Conservation (phyloP, 2,888 invertebrate species). For the Protophormia terraenovae region DNA sequence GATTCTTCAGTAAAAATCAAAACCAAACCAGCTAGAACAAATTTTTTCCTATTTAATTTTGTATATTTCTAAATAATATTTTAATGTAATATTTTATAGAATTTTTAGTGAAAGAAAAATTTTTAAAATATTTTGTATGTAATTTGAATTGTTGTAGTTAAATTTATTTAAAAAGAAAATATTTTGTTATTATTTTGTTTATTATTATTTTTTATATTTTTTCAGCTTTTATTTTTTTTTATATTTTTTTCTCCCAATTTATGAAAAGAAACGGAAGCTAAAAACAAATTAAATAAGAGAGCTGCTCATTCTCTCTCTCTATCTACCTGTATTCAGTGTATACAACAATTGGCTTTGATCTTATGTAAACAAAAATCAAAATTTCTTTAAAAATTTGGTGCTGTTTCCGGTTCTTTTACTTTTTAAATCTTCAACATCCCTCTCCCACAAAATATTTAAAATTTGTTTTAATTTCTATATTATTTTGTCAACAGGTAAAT, state of each 20-base stretch:
- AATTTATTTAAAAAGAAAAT: neutral
- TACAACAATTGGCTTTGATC: constrained; percentile 52
- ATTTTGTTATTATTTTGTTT: neutral
- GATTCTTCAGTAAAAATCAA: constrained; percentile 40
- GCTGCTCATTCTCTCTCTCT: neutral
- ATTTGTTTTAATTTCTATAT: constrained; percentile 28
- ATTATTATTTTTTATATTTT: constrained; percentile 50
- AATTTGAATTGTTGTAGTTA: constrained; percentile 32
- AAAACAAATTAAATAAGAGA: neutral
- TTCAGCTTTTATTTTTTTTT: constrained; percentile 47
- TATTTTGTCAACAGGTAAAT: constrained; percentile 60
- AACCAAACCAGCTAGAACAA: constrained; percentile 25
- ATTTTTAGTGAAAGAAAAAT: constrained; percentile 25
- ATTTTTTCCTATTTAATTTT: constrained; percentile 36
- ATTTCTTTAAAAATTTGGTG: constrained; percentile 49
- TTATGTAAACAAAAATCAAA: constrained; percentile 26
- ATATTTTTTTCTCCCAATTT: constrained; percentile 3
- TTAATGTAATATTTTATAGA: constrained; percentile 38
- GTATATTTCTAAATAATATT: constrained; percentile 42
- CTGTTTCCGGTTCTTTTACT: constrained; percentile 66
- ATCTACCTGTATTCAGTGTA: neutral
- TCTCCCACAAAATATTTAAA: constrained; percentile 22
- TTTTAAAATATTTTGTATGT: neutral
- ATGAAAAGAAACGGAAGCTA: constrained; percentile 63
- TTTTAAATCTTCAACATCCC: neutral